phyloP scores from a whole-genome alignment of 2,888 invertebrate genomes.

The Spisula solida region DNA sequence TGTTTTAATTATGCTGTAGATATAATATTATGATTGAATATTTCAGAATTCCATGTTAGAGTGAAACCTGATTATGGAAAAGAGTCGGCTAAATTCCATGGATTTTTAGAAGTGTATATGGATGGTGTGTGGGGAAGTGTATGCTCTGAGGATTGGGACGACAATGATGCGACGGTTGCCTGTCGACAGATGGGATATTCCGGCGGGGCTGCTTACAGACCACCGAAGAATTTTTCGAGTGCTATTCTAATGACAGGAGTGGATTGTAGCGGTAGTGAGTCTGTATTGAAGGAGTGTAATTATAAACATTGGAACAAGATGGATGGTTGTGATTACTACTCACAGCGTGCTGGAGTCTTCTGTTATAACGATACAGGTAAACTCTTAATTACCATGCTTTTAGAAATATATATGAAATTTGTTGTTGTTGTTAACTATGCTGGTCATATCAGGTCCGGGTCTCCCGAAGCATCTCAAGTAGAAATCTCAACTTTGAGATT shows the following conservation, averaged over 20 bases:
- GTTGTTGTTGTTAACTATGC: too few relatives aligned
- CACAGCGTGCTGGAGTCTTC: constrained; percentile 81
- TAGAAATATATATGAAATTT: too few relatives aligned
- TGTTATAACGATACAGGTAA: constrained; percentile 81
- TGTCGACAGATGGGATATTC: constrained; percentile 74
- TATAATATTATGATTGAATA: not conserved
- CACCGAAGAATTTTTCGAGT: constrained; percentile 74
- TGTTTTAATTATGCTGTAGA: too few relatives aligned
- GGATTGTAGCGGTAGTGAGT: constrained; percentile 74
- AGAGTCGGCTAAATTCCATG: constrained; percentile 63
- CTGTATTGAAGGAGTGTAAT: constrained; percentile 68
- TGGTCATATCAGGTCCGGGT: too few relatives aligned
- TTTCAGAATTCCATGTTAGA: constrained; percentile 72
- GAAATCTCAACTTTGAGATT: too few relatives aligned
- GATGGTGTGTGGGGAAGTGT: constrained; percentile 91
- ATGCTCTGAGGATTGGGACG: constrained; percentile 92
- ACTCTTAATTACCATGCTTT: not conserved
- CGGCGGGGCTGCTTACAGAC: constrained; percentile 76
- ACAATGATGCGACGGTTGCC: constrained; percentile 90
- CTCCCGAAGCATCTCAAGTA: too few relatives aligned
- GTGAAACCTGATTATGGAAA: constrained; percentile 71
- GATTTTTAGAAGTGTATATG: constrained; percentile 91
- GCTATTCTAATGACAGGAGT: constrained; percentile 89
- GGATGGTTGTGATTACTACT: constrained; percentile 74
- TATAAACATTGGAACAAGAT: constrained; percentile 64